These are phyloP conservation scores for Auanema freiburgensis DNA, from an alignment of 2,888 invertebrate species.

Conservation along the genomic window DNA sequence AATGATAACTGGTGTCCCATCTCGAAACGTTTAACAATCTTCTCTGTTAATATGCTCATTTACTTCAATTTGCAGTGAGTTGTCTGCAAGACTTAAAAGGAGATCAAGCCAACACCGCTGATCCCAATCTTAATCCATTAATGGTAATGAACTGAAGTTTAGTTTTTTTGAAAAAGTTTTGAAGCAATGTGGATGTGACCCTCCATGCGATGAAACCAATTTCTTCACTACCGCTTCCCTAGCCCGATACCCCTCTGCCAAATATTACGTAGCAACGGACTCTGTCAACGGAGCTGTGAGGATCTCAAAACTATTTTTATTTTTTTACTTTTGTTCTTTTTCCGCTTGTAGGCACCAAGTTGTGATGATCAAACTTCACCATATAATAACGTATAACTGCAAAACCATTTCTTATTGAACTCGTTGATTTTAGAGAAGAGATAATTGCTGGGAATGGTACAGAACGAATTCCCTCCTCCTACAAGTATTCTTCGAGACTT, in stretches of 20 bases:
- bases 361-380: not conserved
- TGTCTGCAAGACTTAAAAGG: conserved; percentile 40
- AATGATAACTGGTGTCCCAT: conserved; percentile 24
- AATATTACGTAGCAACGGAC: conserved; percentile 39
- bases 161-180: no score
- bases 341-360: conserved; percentile 1
- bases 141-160: conserved; percentile 8
- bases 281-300: conserved; percentile 17
- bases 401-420: not conserved
- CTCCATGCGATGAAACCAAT: conserved; percentile 37
- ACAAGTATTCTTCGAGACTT: conserved; percentile 63
- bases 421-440: conserved; percentile 14
- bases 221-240: conserved; percentile 39
- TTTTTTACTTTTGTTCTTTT: not conserved
- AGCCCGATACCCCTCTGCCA: conserved; percentile 35
- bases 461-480: conserved; percentile 61
- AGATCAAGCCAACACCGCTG: conserved; percentile 29
- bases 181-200: conserved; percentile 35
- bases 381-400: not conserved
- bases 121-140: conserved; percentile 38
- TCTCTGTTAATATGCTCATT: not conserved
- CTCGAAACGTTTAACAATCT: conserved; percentile 2
- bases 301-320: not conserved
- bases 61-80: conserved; percentile 28
- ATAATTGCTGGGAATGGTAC: conserved; percentile 36